Conservation (phyloP, 37 sponge, comb jelly and placozoan genomes). For the Aphrocallistes beatrix region DNA sequence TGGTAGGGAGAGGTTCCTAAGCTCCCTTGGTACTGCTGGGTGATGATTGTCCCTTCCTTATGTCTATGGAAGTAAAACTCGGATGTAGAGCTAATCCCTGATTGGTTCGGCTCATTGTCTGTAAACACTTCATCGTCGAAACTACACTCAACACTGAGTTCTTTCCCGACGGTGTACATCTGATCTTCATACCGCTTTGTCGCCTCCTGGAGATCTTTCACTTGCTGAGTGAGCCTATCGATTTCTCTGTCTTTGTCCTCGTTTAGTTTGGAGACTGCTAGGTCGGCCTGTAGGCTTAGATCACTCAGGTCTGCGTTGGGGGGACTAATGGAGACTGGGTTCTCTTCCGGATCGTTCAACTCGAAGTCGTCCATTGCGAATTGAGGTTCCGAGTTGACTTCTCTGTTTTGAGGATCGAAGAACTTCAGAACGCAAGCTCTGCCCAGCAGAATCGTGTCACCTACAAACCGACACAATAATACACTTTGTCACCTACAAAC, state of each 20-base stretch:
- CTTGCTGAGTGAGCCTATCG: not conserved
- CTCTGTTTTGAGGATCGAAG: not conserved
- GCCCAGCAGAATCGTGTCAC: not conserved
- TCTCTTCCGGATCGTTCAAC: not conserved
- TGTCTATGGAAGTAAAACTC: not conserved
- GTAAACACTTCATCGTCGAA: not conserved
- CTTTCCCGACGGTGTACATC: not conserved
- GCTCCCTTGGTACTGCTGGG: not conserved
- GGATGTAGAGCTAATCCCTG: too few species aligned
- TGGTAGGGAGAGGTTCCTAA: not conserved
- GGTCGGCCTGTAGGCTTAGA: not conserved
- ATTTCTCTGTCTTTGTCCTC: slow-evolving; percentile 14
- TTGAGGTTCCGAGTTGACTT: not conserved
- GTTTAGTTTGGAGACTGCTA: not conserved
- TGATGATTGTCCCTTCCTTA: not conserved
- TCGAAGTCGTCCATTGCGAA: not conserved
- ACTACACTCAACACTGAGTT: not conserved
- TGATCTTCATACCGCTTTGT: not conserved
- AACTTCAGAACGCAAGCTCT: not conserved
- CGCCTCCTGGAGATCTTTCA: not conserved
- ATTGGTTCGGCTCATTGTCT: too few species aligned
- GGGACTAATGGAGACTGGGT: not conserved
- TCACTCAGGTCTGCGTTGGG: not conserved
- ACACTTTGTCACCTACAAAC: not conserved
- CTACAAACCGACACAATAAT: not conserved